Percentiles rank a stretch among this genome's conserved stretches.
Conservation (phyloP, 2,797 vertebrate genomes). For the Phrynocephalus forsythii region DNA sequence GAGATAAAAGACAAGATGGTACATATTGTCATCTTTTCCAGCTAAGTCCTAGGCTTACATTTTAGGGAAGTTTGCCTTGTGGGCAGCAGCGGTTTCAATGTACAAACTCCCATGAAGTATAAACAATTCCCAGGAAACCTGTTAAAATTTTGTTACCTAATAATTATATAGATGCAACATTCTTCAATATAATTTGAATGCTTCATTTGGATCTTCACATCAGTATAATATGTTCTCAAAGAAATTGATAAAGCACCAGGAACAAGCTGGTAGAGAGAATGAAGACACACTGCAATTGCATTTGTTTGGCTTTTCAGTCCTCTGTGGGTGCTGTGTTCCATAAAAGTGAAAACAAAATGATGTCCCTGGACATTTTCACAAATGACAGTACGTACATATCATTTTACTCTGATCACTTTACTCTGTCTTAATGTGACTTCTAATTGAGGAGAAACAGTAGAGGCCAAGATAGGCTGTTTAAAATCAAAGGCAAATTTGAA, state of each 20-base stretch:
- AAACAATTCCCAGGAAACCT: too few relatives aligned
- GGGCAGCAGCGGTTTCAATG: neutral
- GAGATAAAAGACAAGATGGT: neutral
- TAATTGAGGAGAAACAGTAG: neutral
- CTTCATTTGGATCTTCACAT: neutral
- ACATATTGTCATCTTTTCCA: neutral
- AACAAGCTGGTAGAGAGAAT: neutral
- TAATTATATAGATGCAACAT: neutral
- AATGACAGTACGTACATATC: neutral
- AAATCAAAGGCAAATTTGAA: slow-evolving; percentile 1
- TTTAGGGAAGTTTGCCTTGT: neutral
- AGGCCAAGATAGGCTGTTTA: neutral
- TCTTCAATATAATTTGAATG: slow-evolving; percentile 1
- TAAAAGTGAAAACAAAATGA: neutral
- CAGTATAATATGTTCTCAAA: neutral
- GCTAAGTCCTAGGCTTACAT: neutral
- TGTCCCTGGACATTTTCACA: neutral
- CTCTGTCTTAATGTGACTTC: too few relatives aligned
- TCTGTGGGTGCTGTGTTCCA: neutral
- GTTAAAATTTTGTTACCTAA: too few relatives aligned
- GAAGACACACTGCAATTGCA: neutral
- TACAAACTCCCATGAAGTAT: neutral
- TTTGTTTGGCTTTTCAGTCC: neutral
- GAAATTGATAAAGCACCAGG: neutral
- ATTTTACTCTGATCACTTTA: neutral